Evolutionary conservation across 2,888 invertebrate genomes (phyloP), one percentile per base, ranked within the genome.

Genomic region (Zygothrica quintamaculata): DNA sequence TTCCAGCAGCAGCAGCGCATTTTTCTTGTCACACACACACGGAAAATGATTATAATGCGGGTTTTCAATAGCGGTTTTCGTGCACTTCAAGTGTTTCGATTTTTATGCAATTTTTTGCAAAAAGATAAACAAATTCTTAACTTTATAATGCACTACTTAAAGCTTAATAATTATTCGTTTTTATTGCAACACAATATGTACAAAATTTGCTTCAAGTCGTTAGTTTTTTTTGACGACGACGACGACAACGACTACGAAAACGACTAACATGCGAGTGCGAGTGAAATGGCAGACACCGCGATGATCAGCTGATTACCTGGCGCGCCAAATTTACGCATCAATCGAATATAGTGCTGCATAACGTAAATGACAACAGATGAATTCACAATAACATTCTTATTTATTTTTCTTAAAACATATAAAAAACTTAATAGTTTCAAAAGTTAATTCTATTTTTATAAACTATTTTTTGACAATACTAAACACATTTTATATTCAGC

Each of bases 241-340:
- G 65, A 73, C 65, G 65, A 62, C 69, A 69, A 72, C 77, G 77
- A 75, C 65, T 68, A 69, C 77, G 74, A 74, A 64, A 82, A 79
- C 86, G 68, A 81, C 65, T 59, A 66, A 64, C 71, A 69, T 78
- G 76, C 65, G 75, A 67, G 80, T 80, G 80, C 74, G 84, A 85
- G 74, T 61, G 84, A 85, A 84, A 80, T 58, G 68, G 84, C 77
- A 84, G 66, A 79, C 71, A 68, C 82, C 85, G 69, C 76, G 69
- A 25, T 65, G 56, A 77, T 71, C 80, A 84, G 84, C 84, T 84
- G 84, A 74, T 84, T 72, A 48, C 43, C 56, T 65, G 74, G 60
- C 88, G 87, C 87, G 87, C 87, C 87, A 87, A 80, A 88, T 84
- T 84, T 81, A 81, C 78, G 81, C 82, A 76, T 85, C 82, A 79